A percentile compares a stretch with the other conserved stretches of the same genome.
Conservation (phyloP, 2,888 invertebrate genomes). For the Caenorhabditis sinica region DNA sequence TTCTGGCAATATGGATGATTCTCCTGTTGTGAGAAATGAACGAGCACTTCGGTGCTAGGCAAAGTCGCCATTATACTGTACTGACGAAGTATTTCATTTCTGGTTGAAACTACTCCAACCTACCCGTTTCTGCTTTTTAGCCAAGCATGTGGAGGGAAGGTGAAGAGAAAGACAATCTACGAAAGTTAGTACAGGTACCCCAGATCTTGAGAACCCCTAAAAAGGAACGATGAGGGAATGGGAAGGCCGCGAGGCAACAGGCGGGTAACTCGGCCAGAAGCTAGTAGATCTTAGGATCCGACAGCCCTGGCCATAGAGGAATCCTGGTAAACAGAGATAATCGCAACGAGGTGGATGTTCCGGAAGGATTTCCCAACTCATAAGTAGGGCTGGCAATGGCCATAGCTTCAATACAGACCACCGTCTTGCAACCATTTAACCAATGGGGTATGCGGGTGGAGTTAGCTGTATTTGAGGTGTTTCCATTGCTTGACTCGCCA, state of each 20-base stretch:
- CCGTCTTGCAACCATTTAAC: not conserved
- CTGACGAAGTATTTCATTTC: not conserved
- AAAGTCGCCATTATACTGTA: not conserved
- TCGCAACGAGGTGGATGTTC: not conserved
- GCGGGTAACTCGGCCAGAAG: not conserved
- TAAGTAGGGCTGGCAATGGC: not conserved
- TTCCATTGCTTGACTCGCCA: no score
- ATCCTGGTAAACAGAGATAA: not conserved
- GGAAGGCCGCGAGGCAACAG: not conserved
- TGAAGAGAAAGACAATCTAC: not conserved
- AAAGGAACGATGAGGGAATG: not conserved
- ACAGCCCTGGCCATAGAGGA: not conserved
- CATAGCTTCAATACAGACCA: not conserved
- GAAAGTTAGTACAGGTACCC: not conserved
- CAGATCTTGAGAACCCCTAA: not conserved
- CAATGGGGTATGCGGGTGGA: not conserved
- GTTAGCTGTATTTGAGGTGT: no score
- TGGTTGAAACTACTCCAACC: not conserved
- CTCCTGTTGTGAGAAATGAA: not conserved
- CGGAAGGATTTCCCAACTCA: not conserved
- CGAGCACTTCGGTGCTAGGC: not conserved
- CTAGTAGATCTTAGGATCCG: not conserved
- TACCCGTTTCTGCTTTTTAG: not conserved
- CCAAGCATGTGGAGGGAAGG: not conserved
- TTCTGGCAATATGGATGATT: not conserved